Evolutionary conservation across 2,888 invertebrate species (phyloP), one percentile per base, ranked within the genome.

Genomic region (Lucinisca nassula): DNA sequence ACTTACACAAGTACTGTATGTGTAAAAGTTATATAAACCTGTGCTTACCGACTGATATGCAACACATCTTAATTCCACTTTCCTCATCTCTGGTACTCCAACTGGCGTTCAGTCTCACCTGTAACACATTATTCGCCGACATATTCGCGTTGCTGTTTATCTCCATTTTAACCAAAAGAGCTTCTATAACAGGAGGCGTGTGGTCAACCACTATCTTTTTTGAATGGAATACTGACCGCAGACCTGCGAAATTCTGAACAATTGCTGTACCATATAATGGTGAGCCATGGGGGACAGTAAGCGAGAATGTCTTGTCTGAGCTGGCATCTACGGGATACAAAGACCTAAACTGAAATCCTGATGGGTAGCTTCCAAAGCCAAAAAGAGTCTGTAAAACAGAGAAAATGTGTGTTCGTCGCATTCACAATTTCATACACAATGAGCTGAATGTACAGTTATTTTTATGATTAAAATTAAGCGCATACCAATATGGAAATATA

Each of bases 181-280:
- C 49, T 38, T 24, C 51, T 27, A 92, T 80, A 2, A 40, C 32
- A 45, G 93, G 93, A 12, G 89, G 79, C 0, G 93, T 92, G 27
- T 89, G 85, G 58, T 93, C 93, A 21, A 92, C 70, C 17, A 84
- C 51, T 14, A 93, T 49, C 8, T 88, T 80, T 40, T 77, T 12
- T 1, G 90, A 84, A 0, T 73, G 24, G 73, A 92, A 92, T 24
- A 76, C 73, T 21, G 88, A 73, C 38, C 58, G 51, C 12, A 89
- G 75, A 14, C 92, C 90, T n/a, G 92, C 92, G 37, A 83, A 58
- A 81, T 93, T 93, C 72, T 90, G 84, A 0, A 82, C 87, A 0
- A 89, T 45, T 4, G 79, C 92, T 4, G 90, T 90, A 12, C 79
- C 76, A 74, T 88, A 87, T n/a, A 92, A 61, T 3, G 72, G 79